Base-by-base conservation (phyloP, 2,113 vertebrate species). In the Octodon degus region DNA sequence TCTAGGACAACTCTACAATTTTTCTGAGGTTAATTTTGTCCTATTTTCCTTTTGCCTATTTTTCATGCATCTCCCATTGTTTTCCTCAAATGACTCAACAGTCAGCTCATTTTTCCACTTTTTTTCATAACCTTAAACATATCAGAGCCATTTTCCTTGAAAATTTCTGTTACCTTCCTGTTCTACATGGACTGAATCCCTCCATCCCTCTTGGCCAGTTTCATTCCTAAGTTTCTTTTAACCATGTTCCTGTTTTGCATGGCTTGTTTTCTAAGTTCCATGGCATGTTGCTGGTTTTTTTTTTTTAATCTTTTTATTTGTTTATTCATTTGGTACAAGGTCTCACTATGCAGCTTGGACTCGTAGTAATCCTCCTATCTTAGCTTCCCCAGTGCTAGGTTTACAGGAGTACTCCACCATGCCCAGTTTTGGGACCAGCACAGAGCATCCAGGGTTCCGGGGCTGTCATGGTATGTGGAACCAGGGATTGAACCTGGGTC, bases 21-120 rank as follows among this genome's bases (percentile, higher is more conserved):
- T 85, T 89, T 89, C 62, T 77, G 65, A 90, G 40, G 17, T 90
- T 87, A 93, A 70, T 68, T 43, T n/a, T 72, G 53, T n/a, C 40
- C 13, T 55, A 7, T n/a, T 95, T 94, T 76, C 24, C 47, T 83
- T 90, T 77, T 60, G 25, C 32, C 22, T 50, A 16, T 68, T 82
- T 67, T 20, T 32, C 30, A 87, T 68, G 0, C n/a, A 60, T 58
- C 37, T 90, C 16, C 32, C 16, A 32, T 43, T 58, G 67, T 82
- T 77, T 93, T 83, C 20, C 30, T 40, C 34, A 82, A 83, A 47
- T 77, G 9, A 34, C 43, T 9, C 22, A 90, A 62, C 4, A 37
- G 37, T 37, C 60, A 70, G 68, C 2, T n/a, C 30, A 68, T 37
- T 14, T 40, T 10, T 24, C 7, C 47, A 20, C 67, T 32, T 60